A percentile compares a stretch with the other conserved stretches of the same genome.
phyloP scores from a whole-genome alignment of 2,113 vertebrate genomes.

The Piliocolobus tephrosceles region DNA sequence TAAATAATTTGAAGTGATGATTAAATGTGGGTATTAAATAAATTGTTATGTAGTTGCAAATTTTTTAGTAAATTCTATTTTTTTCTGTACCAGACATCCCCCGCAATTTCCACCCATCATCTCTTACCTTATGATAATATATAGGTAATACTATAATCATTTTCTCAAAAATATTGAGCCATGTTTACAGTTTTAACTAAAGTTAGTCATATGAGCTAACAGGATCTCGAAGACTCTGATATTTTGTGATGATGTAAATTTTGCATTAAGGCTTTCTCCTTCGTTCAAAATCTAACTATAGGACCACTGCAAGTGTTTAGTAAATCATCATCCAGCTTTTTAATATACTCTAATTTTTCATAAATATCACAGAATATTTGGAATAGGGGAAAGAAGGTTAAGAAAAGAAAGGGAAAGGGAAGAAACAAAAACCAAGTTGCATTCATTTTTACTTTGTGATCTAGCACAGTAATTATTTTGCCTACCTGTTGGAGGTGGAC shows the following conservation, averaged over 20 bases:
- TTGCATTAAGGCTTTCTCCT: neutral
- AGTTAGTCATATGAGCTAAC: neutral
- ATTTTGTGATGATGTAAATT: neutral
- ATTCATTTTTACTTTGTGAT: neutral
- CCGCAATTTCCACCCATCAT: neutral
- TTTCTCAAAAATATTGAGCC: neutral
- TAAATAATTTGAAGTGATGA: neutral
- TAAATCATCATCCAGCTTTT: neutral
- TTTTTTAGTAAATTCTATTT: neutral
- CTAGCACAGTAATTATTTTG: neutral
- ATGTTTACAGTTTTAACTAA: neutral
- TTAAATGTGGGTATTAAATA: neutral
- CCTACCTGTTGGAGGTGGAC: neutral
- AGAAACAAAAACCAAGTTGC: neutral
- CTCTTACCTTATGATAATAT: neutral
- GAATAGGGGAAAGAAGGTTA: neutral
- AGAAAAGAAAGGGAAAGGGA: neutral
- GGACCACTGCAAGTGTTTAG: neutral
- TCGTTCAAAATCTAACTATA: neutral
- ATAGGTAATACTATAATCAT: neutral
- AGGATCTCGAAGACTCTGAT: neutral
- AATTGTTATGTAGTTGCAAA: neutral
- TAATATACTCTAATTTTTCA: neutral
- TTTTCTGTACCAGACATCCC: neutral
- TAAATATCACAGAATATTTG: neutral